Percentiles rank a stretch among this genome's conserved stretches.
Conservation (phyloP, 2,797 vertebrate species). For the Brachyalestes nurse region DNA sequence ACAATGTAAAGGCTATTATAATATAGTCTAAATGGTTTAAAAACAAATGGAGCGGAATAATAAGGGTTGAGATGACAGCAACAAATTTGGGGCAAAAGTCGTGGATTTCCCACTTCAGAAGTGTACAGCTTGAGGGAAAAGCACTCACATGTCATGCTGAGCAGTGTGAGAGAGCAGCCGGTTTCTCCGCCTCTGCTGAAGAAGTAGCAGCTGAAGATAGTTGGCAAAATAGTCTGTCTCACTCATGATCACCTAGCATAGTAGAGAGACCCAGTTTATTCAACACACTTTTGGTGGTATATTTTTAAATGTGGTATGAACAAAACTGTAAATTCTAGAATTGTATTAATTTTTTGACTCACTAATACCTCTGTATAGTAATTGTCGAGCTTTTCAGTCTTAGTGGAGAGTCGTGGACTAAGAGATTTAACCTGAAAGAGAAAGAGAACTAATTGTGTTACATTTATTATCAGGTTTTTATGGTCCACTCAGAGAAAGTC, state of each 20-base stretch:
- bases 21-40: not conserved
- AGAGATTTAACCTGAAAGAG: slow-evolving; percentile 70
- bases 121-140: not conserved
- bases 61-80: not conserved
- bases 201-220: slow-evolving; percentile 74
- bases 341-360: slow-evolving; percentile 3
- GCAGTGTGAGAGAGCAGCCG: slow-evolving; percentile 62
- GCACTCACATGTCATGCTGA: slow-evolving; percentile 65
- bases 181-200: slow-evolving; percentile 69
- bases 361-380: slow-evolving; percentile 72
- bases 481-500: not conserved
- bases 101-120: not conserved
- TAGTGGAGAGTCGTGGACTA: slow-evolving; percentile 68
- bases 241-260: slow-evolving; percentile 71
- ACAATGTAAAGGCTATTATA: not conserved
- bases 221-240: slow-evolving; percentile 76
- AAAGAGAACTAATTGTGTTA: not conserved
- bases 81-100: not conserved
- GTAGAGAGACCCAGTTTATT: slow-evolving; percentile 7
- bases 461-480: not conserved
- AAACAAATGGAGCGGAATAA: not conserved
- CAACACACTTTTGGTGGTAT: not conserved
- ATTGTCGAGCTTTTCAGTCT: slow-evolving; percentile 44
- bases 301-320: not conserved
- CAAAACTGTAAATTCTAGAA: not conserved